Base-by-base conservation (phyloP, 2,888 invertebrate species). In the Athalia circularis region DNA sequence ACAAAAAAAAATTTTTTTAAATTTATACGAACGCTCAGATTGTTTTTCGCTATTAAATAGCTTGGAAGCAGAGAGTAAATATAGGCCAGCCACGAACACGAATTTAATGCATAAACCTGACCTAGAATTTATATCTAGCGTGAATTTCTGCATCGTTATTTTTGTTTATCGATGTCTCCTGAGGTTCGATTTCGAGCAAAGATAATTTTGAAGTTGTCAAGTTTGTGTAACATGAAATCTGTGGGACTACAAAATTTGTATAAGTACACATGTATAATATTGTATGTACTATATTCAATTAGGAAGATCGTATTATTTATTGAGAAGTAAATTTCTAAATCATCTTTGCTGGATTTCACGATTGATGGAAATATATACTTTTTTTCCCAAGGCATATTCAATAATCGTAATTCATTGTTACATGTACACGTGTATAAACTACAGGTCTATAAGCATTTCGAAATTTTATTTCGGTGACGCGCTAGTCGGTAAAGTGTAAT, bases 381-480 rank as follows among this genome's bases (percentile, higher is more conserved):
- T 29, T 29, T 29, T 29, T 29, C 29, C n/a, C 2, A 2, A 29
- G 29, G 29, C 29, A 29, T 29, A 29, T 29, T 29, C 29, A 29
- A 29, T 5, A 8, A 4, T 13, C 6, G 13, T 61, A 13, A 47
- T 70, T 5, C 57, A 29, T 43, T 15, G 54, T 9, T n/a, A 68
- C 9, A 6, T 54, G 54, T 54, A 68, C n/a, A 47, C 47, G 47
- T 68, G 52, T 68, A 43, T n/a, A 29, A 68, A 54, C 50, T 5
- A 68, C n/a, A 68, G 6, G 43, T 29, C 54, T 50, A 68, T 29
- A 52, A 68, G 72, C 72, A 72, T 72, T 72, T 72, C 9, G 45
- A 72, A 72, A 72, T 72, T 47, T 72, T 59, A 45, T 59, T 59
- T 57, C 43, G 50, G 57, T 72, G 59, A 57, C 72, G 72, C 72